Evolutionary conservation across 2,797 vertebrate genomes (phyloP).

Genomic region (Sebastes iracundus): DNA sequence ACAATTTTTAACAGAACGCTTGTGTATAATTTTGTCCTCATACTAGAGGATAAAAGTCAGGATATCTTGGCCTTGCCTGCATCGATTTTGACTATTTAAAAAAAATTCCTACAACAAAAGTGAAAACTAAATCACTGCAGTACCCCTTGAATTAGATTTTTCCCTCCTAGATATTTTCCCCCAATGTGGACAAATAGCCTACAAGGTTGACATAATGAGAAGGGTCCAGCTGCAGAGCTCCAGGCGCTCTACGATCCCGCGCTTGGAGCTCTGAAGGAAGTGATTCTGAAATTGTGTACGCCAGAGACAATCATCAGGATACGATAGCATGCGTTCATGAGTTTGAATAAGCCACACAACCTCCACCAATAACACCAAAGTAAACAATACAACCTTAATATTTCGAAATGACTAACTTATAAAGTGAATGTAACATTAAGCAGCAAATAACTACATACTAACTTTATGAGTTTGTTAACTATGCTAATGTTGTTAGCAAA

Average conservation of each 20-base stretch:
- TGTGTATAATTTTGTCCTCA: not conserved
- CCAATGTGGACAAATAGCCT: not conserved
- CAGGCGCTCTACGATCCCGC: too few species aligned
- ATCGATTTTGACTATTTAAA: not conserved
- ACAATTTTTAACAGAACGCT: not conserved
- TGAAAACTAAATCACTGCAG: not conserved
- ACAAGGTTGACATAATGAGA: not conserved
- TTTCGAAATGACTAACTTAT: too few species aligned
- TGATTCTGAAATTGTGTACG: too few species aligned
- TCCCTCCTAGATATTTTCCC: not conserved
- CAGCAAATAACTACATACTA: too few species aligned
- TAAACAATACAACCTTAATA: too few species aligned
- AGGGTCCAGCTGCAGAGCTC: not conserved
- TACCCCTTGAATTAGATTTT: not conserved
- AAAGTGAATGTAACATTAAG: too few species aligned
- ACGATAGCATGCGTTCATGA: too few species aligned
- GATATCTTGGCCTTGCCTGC: not conserved
- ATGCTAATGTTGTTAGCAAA: not conserved
- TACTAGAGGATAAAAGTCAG: not conserved
- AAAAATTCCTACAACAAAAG: too few species aligned
- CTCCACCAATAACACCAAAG: too few species aligned
- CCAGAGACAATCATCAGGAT: too few species aligned
- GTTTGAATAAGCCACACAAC: too few species aligned
- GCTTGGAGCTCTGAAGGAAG: too few species aligned
- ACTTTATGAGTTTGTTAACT: not conserved